Evolutionary conservation across 2,888 invertebrate genomes (phyloP).

Genomic region (Pemphredon lugubris): DNA sequence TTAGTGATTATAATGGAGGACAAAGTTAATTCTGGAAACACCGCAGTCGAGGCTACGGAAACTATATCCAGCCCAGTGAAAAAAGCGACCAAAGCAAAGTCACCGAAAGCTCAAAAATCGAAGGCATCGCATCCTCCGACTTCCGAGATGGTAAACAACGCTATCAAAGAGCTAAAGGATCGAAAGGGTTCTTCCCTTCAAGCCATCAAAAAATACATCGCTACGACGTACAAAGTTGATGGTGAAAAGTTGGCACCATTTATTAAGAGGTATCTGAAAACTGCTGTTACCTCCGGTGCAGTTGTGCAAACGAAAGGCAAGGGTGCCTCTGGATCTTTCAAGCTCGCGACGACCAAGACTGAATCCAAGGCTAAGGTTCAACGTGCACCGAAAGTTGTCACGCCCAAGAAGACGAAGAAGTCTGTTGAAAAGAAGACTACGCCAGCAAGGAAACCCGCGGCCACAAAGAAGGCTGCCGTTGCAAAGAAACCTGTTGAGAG

Average conservation of each 20-base stretch:
- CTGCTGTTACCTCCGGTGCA: slow-evolving; percentile 83
- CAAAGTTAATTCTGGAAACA: slow-evolving; percentile 43
- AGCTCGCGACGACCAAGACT: slow-evolving; percentile 73
- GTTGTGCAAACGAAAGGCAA: slow-evolving; percentile 84
- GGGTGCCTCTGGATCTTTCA: slow-evolving; percentile 83
- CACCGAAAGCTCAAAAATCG: slow-evolving; percentile 62
- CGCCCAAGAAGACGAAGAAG: slow-evolving; percentile 13
- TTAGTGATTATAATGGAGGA: slow-evolving; percentile 43
- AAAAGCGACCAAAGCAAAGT: slow-evolving; percentile 60
- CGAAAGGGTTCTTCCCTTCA: slow-evolving; percentile 84
- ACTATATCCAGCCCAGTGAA: slow-evolving; percentile 29
- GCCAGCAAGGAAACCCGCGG: slow-evolving; percentile 48
- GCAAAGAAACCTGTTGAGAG: slow-evolving; percentile 28
- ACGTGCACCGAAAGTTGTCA: slow-evolving; percentile 19
- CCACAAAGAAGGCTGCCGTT: slow-evolving; percentile 36
- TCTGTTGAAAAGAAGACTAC: slow-evolving; percentile 43
- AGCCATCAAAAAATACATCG: slow-evolving; percentile 86
- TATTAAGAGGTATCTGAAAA: slow-evolving; percentile 84
- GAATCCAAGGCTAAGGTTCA: slow-evolving; percentile 37
- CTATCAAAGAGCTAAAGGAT: slow-evolving; percentile 83
- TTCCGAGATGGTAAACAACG: slow-evolving; percentile 83
- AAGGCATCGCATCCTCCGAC: slow-evolving; percentile 82
- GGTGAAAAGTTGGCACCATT: slow-evolving; percentile 83
- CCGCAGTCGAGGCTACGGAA: slow-evolving; percentile 7
- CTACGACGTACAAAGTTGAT: slow-evolving; percentile 84